phyloP scores from a whole-genome alignment of 1,140 invertebrate genomes.

The Drosophila eugracilis region DNA sequence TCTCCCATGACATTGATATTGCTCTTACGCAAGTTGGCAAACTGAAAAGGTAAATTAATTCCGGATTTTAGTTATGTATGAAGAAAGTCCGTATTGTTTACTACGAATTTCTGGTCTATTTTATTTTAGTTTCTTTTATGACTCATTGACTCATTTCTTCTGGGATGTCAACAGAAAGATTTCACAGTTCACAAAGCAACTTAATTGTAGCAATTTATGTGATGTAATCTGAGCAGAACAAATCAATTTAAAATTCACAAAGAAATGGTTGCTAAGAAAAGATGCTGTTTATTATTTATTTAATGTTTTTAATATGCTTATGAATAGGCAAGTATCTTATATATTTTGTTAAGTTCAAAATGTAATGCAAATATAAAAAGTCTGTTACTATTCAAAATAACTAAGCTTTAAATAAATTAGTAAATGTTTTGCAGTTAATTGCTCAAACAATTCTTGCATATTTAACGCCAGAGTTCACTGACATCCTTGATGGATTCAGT shows the following conservation, averaged over 20 bases:
- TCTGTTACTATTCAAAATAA: background rate
- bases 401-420: conserved; percentile 14
- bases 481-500: conserved; percentile 1
- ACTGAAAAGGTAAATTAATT: conserved; percentile 17
- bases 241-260: background rate
- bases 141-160: background rate
- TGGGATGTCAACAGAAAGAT: background rate
- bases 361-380: background rate
- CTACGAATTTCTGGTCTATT: background rate
- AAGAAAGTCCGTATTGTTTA: background rate
- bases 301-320: too few species aligned
- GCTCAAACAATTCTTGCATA: background rate
- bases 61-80: background rate
- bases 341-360: background rate
- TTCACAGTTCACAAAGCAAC: background rate
- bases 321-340: background rate
- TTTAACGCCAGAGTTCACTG: conserved; percentile 1
- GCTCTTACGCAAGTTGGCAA: background rate
- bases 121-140: conserved; percentile 5
- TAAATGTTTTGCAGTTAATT: conserved; percentile 10
- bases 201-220: background rate
- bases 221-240: background rate
- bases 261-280: too few species aligned
- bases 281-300: too few species aligned
- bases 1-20: conserved; percentile 24